Evolutionary conservation across 2,888 invertebrate genomes (phyloP).

Genomic region (Entomobrya multifasciata): DNA sequence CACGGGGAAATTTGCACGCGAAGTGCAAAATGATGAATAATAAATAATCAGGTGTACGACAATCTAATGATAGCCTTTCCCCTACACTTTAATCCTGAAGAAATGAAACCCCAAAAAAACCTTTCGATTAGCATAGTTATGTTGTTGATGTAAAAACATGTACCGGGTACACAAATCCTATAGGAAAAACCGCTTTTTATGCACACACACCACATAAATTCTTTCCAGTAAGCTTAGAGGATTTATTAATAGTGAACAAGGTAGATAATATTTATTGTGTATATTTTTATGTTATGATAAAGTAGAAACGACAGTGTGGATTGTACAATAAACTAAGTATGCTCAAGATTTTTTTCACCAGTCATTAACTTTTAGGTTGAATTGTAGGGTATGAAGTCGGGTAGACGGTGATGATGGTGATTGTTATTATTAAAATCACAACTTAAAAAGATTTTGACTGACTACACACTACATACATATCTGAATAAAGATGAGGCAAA

Average conservation of each 20-base stretch:
- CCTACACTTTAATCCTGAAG: constrained; percentile 62
- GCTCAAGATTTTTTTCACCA: not conserved
- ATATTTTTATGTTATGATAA: not conserved
- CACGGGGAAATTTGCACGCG: constrained; percentile 76
- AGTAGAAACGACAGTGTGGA: not conserved
- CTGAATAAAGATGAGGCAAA: constrained; percentile 70
- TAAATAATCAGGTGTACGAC: constrained; percentile 78
- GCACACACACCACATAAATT: constrained; percentile 35
- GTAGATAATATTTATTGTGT: constrained; percentile 18
- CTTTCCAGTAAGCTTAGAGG: constrained; percentile 14
- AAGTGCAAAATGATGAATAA: constrained; percentile 78
- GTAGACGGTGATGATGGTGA: constrained; percentile 48
- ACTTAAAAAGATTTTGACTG: constrained; percentile 70
- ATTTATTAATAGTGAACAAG: constrained; percentile 65
- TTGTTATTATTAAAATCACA: constrained; percentile 73
- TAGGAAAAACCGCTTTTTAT: constrained; percentile 59
- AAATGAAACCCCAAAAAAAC: constrained; percentile 34
- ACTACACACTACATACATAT: too few species aligned
- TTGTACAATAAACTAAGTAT: not conserved
- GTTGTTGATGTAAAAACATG: constrained; percentile 16
- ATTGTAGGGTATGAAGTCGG: constrained; percentile 15
- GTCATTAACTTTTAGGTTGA: not conserved
- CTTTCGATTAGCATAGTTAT: constrained; percentile 12
- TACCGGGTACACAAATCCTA: not conserved
- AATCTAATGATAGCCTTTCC: constrained; percentile 77